Conservation (phyloP, 2,888 invertebrate species). For the Drosophila melanocephala region DNA sequence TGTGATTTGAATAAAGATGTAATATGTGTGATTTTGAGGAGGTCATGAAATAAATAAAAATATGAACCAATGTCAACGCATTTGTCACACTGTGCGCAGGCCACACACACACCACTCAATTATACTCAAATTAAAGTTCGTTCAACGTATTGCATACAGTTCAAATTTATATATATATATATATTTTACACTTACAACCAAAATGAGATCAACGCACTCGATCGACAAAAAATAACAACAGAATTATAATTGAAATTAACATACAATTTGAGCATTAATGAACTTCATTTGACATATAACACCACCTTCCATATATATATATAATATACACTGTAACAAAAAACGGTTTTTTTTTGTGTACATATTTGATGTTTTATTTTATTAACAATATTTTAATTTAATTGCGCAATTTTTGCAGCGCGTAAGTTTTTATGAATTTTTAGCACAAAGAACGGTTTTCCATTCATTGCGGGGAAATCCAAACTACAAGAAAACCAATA, state of each 20-base stretch:
- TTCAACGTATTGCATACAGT: slow-evolving; percentile 66
- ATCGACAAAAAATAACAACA: slow-evolving; percentile 34
- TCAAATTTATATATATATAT: not conserved
- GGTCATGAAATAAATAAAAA: slow-evolving; percentile 36
- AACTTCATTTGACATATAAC: slow-evolving; percentile 36
- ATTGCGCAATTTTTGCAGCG: slow-evolving; percentile 64
- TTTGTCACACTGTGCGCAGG: slow-evolving; percentile 42
- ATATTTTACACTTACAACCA: not conserved
- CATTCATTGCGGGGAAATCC: slow-evolving; percentile 31
- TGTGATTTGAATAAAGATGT: slow-evolving; percentile 68
- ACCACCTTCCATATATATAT: not conserved
- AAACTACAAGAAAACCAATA: slow-evolving; percentile 25
- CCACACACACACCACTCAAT: not conserved
- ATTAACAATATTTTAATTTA: slow-evolving; percentile 45
- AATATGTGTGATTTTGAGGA: slow-evolving; percentile 37
- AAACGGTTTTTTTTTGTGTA: not conserved
- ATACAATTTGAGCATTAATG: slow-evolving; percentile 16
- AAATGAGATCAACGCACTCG: slow-evolving; percentile 50
- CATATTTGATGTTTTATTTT: slow-evolving; percentile 26
- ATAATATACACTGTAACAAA: slow-evolving; percentile 27
- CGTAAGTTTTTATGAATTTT: slow-evolving; percentile 71
- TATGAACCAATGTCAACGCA: slow-evolving; percentile 59
- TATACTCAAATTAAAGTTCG: slow-evolving; percentile 56
- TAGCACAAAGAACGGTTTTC: slow-evolving; percentile 49
- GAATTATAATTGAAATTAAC: slow-evolving; percentile 27